Base-by-base conservation (phyloP, 2,888 invertebrate species). In the Dione vanillae region DNA sequence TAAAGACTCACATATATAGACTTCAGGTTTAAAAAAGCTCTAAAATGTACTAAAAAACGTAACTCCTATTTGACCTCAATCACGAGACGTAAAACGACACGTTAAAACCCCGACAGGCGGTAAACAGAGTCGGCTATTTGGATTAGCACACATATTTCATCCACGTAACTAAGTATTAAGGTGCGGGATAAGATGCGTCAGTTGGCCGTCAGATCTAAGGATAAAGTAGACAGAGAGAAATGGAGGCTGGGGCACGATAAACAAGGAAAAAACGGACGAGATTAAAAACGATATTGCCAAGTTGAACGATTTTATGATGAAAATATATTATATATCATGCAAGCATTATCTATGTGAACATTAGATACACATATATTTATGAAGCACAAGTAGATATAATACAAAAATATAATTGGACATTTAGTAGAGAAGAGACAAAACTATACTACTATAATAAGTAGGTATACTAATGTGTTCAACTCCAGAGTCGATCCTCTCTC, bases 191-290 rank as follows among this genome's bases (percentile, higher is more conserved):
- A 85, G 87, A 89, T 82, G 85, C 85, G 89, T 89, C 90, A 87
- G 85, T 86, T 85, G 78, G 82, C 83, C 88, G 89, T 90, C 91
- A 89, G 91, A 91, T 91, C 84, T 84, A 77, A 78, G 86, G 91
- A 91, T 91, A 91, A 89, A 87, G 84, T 83, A 84, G 91, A 92
- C 91, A 88, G 87, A 90, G 91, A 91, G 88, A 89, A 91, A 92
- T 90, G 90, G 89, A 85, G 84, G 86, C 79, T 83, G 82, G 84
- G 83, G 81, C 76, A 83, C 85, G 83, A 89, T 89, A 90, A 91
- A 91, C 90, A 92, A 89, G 83, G 87, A 88, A 79, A 87, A 82
- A 87, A 88, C 84, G 86, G 87, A 87, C 88, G 86, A 80, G 80
- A 83, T 52, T 71, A 45, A 52, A n/a, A 67, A 58, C 67, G 59